These are phyloP conservation scores for Dermatophagoides farinae DNA, from an alignment of 1,140 invertebrate species.

Conservation along the genomic window DNA sequence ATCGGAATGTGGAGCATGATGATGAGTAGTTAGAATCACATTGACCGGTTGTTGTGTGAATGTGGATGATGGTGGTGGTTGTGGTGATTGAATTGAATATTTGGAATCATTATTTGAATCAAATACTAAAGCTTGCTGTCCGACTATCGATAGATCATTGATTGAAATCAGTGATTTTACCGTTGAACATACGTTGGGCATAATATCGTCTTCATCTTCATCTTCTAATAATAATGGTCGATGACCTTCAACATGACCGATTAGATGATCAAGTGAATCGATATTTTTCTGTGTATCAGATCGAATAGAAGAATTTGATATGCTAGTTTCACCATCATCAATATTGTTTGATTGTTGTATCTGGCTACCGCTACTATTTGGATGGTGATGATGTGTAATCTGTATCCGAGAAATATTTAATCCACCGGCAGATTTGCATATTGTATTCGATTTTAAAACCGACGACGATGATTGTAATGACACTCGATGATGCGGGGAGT, in stretches of 20 bases:
- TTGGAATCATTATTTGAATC: too few relatives aligned
- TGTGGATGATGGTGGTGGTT: too few relatives aligned
- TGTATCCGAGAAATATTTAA: background rate
- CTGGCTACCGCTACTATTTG: too few relatives aligned
- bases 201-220: conserved; percentile 18
- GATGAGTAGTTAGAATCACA: too few relatives aligned
- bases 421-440: background rate
- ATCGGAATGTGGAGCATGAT: background rate
- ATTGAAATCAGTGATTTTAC: background rate
- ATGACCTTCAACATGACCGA: conserved; percentile 56
- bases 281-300: conserved; percentile 8
- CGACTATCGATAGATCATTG: too few relatives aligned
- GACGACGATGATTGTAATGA: background rate
- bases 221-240: conserved; percentile 53
- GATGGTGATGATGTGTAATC: background rate
- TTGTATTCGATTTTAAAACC: background rate
- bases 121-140: too few relatives aligned
- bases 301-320: background rate
- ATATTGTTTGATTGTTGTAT: background rate
- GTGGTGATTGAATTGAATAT: too few relatives aligned
- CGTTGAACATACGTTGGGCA: background rate
- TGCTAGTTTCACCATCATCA: background rate
- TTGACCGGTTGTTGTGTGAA: background rate
- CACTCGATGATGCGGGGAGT: background rate
- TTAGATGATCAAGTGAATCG: conserved; percentile 28